Percentiles rank a stretch among this genome's conserved stretches.
Evolutionary conservation across 2,888 invertebrate genomes (phyloP).

Genomic region (Dusona sp.): DNA sequence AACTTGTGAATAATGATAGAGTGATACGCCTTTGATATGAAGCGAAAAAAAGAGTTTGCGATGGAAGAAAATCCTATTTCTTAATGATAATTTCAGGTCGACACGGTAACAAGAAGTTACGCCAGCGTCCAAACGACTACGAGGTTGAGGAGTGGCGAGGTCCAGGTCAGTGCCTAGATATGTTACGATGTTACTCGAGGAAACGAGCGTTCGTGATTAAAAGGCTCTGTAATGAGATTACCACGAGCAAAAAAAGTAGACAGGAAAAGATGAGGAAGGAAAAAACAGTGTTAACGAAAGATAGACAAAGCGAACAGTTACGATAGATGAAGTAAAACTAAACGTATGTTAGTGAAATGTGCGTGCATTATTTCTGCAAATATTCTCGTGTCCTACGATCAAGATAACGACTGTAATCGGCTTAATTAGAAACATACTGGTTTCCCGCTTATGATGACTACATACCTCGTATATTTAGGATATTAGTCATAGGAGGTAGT

Average conservation of each 20-base stretch:
- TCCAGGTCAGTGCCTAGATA: slow-evolving; percentile 86
- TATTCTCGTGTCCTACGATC: background rate
- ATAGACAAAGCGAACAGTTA: slow-evolving; percentile 46
- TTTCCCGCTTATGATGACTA: background rate
- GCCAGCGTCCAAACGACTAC: slow-evolving; percentile 87
- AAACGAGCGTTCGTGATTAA: slow-evolving; percentile 14
- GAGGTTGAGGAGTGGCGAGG: slow-evolving; percentile 91
- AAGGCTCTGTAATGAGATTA: background rate
- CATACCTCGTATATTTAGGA: background rate
- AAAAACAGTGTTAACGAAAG: background rate
- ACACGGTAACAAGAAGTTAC: slow-evolving; percentile 86
- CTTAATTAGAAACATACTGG: slow-evolving; percentile 74
- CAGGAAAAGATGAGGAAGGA: background rate
- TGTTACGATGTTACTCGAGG: slow-evolving; percentile 68
- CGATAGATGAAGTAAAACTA: slow-evolving; percentile 51
- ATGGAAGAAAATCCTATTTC: slow-evolving; percentile 24
- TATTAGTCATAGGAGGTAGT: slow-evolving; percentile 4
- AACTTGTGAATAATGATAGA: background rate
- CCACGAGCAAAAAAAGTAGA: background rate
- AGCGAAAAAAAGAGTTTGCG: background rate
- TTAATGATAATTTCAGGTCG: slow-evolving; percentile 84
- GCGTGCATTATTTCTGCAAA: background rate
- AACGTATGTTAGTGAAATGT: background rate
- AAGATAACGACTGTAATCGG: slow-evolving; percentile 75
- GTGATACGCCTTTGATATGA: background rate